Conservation (phyloP, 1,140 invertebrate species). For the Drosophila hydei region DNA sequence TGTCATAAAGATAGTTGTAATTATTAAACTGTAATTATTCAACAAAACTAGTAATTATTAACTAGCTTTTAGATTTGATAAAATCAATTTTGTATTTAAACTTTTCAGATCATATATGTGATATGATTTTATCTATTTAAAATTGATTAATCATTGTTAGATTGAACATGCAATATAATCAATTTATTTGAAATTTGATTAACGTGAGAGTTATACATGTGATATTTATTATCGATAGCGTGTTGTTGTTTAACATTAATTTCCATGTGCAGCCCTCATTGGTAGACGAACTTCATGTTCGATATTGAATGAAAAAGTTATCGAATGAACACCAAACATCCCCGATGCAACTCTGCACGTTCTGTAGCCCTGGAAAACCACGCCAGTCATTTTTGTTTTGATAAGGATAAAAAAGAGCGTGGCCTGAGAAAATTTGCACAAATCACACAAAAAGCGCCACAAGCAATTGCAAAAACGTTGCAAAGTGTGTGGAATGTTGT, state of each 20-base stretch:
- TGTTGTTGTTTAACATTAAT: neutral
- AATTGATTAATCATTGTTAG: too few relatives aligned
- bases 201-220: too few relatives aligned
- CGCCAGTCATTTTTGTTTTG: constrained; percentile 84
- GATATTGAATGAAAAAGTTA: constrained; percentile 48
- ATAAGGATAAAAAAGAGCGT: constrained; percentile 83
- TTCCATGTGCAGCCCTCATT: constrained; percentile 5
- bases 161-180: too few relatives aligned
- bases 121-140: too few relatives aligned
- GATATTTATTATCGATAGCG: constrained; percentile 1
- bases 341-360: constrained; percentile 56
- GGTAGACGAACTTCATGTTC: neutral
- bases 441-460: constrained; percentile 49
- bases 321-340: constrained; percentile 24
- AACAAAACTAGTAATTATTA: too few relatives aligned
- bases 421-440: constrained; percentile 70
- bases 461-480: constrained; percentile 47
- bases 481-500: constrained; percentile 61
- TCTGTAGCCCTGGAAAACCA: constrained; percentile 73
- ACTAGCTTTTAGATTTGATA: too few relatives aligned
- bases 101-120: too few relatives aligned
- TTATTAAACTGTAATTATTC: too few relatives aligned
- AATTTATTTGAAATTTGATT: too few relatives aligned
- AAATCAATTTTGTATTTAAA: too few relatives aligned
- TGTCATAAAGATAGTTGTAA: too few relatives aligned